Conservation (phyloP, 2,797 vertebrate genomes). For the Valencia hispanica region DNA sequence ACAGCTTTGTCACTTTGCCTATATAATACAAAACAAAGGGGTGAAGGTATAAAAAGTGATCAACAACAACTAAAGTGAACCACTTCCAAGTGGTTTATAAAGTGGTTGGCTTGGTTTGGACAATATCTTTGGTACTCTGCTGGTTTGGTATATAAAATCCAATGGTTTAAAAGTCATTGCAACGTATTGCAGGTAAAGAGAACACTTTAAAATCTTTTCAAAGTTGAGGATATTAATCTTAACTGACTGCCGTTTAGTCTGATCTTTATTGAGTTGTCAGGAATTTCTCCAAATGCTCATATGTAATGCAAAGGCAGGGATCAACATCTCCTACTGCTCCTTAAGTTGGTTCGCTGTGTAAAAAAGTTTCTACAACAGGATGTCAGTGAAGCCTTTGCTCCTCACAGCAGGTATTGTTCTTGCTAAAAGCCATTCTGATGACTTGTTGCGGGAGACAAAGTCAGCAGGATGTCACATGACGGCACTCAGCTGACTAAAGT, state of each 20-base stretch:
- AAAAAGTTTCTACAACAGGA: neutral
- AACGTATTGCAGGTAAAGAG: no score
- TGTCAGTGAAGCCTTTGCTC: neutral
- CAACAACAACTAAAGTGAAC: neutral
- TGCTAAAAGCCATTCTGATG: neutral
- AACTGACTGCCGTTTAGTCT: neutral
- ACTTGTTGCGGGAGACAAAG: neutral
- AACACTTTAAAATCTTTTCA: no score
- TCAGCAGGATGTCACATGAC: slow-evolving; percentile 15
- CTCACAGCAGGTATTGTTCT: neutral
- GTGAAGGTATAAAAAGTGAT: neutral
- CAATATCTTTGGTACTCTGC: neutral
- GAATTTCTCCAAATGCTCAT: neutral
- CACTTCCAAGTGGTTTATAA: neutral
- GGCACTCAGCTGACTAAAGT: slow-evolving; percentile 23
- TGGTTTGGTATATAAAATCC: neutral
- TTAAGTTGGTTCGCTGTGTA: neutral
- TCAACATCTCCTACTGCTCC: neutral
- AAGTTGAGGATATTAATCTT: neutral
- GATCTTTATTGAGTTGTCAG: neutral
- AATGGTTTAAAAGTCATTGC: no score
- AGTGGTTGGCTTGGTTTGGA: neutral
- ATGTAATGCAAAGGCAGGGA: neutral
- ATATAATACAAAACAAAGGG: neutral
- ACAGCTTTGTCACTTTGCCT: neutral